These are phyloP conservation scores for Bombus picipes DNA, from an alignment of 1,140 invertebrate species.

Conservation along the genomic window DNA sequence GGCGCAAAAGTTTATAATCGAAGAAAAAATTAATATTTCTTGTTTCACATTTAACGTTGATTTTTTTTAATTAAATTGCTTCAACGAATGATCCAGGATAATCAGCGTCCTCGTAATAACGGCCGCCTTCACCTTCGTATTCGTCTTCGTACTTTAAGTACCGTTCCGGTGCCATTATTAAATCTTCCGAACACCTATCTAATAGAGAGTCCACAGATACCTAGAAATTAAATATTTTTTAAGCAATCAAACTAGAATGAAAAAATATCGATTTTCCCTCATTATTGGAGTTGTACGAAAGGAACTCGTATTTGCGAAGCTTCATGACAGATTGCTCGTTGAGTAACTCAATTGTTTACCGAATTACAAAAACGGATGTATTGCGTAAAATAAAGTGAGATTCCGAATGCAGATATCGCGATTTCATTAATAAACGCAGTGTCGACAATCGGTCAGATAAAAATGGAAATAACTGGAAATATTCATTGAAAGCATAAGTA, in stretches of 20 bases:
- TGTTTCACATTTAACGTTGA: not conserved
- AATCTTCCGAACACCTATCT: conserved; percentile 54
- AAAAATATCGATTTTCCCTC: not conserved
- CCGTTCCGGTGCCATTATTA: conserved; percentile 15
- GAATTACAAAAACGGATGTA: not conserved
- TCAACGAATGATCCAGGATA: not conserved
- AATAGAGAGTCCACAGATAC: conserved; percentile 57
- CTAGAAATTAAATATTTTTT: conserved; percentile 34
- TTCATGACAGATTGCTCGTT: not conserved
- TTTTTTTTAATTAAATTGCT: not conserved
- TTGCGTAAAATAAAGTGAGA: not conserved
- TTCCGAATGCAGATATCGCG: conserved; percentile 56
- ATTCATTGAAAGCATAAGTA: conserved; percentile 23
- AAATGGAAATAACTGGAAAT: conserved; percentile 48
- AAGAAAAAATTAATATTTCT: not conserved
- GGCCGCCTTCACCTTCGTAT: conserved; percentile 47
- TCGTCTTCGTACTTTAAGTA: conserved; percentile 52
- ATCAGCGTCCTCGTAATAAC: conserved; percentile 3
- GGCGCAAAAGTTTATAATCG: not conserved
- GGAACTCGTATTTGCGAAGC: not conserved
- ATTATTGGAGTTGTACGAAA: not conserved
- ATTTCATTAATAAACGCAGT: conserved; percentile 58
- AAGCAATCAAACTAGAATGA: not conserved
- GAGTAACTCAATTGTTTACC: not conserved
- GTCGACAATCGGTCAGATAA: not conserved